These are phyloP conservation scores for Nipponia nippon DNA, from an alignment of 2,113 vertebrate genomes.

Conservation along the genomic window DNA sequence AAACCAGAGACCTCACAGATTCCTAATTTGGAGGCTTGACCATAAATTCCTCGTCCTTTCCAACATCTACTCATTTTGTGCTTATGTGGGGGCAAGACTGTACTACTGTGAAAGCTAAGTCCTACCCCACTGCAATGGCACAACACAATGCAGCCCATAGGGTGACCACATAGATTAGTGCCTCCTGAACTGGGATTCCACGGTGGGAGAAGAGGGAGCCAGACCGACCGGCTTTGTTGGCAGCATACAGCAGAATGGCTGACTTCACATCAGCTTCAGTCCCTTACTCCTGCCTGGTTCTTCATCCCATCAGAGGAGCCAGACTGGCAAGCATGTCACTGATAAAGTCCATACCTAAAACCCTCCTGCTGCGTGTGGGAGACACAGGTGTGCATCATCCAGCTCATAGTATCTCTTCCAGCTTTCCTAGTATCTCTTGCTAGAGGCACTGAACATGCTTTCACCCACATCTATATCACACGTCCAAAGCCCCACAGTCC, in stretches of 20 bases:
- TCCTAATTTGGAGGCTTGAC: neutral
- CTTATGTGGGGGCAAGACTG: neutral
- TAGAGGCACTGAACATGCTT: neutral
- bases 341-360: neutral
- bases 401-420: neutral
- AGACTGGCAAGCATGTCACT: fast-evolving
- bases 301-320: neutral
- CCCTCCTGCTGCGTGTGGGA: neutral
- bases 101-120: neutral
- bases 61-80: neutral
- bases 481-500: neutral
- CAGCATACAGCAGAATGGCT: neutral
- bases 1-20: neutral
- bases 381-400: neutral
- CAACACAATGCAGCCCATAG: neutral
- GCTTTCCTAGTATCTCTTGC: neutral
- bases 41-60: neutral
- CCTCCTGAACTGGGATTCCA: neutral
- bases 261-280: neutral
- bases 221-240: neutral
- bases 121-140: neutral
- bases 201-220: neutral
- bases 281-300: neutral
- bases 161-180: neutral
- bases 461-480: neutral